Base-by-base conservation (phyloP, 2,888 invertebrate species). In the Margaritifera margaritifera region DNA sequence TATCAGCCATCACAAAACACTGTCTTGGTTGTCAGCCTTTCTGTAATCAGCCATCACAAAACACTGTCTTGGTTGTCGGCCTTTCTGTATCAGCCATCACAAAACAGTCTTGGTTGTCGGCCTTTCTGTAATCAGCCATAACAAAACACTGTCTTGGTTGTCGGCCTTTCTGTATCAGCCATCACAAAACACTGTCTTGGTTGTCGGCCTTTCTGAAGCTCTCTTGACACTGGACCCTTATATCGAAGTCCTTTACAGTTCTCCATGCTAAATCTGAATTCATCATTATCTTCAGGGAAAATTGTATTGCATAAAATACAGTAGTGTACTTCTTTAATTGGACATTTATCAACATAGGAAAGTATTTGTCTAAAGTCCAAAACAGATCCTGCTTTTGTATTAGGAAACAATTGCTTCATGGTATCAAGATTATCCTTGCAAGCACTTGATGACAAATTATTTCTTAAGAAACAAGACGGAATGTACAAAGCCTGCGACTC, bases 231-330 rank as follows among this genome's bases (percentile, higher is more conserved):
- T 62, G 71, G 62, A 2, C 74, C 71, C 66, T 74, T 68, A 69
- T 74, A 74, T n/a, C 74, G 74, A 5, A 64, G 60, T 63, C 74
- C 71, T 18, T 68, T 63, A 58, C 74, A 74, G 60, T 71, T 64
- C 56, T 19, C 19, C n/a, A 60, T 68, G 22, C 8, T 8, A 56
- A 71, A 74, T 27, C 27, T 27, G 3, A 2, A 27, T 27, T 27
- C 27, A 27, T 27, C 27, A 27, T 27, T 27, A 27, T 27, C 4
- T 27, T 27, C 27, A 27, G 27, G 27, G 27, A 27, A 27, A 27
- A 27, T 27, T 27, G 27, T 27, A 27, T 27, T 27, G 27, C 27
- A 27, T 27, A 27, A 27, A 27, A 27, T 27, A 4, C 27, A 27
- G 27, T 27, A 27, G 27, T 27, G 56, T 24, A 56, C n/a, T 56